Evolutionary conservation across 1,140 invertebrate species (phyloP), one percentile per base, ranked within the genome.

Genomic region (Pachypsylla venusta): DNA sequence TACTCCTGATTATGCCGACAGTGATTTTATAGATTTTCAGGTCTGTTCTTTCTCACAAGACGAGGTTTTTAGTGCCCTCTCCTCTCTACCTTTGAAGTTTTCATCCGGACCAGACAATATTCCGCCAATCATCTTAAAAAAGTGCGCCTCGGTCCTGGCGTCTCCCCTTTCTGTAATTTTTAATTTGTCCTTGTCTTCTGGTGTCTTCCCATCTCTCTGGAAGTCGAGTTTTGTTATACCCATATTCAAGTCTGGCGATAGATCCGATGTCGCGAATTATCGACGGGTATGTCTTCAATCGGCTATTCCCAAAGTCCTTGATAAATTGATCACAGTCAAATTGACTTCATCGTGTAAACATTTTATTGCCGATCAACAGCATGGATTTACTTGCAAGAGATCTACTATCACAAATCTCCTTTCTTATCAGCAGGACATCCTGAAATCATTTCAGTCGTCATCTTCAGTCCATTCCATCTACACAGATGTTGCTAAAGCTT

Each of bases 191-290:
- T 14, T 57, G 12, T 13, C 22, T 40, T 39, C 56, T 57, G 56
- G 56, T 5, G 28, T 57, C 14, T 57, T 57, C 22, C 56, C 56
- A 20, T 19, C 2, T 24, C 5, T n/a, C 14, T 20, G 24, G 2
- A 57, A 57, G 24, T 40, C 10, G 56, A 19, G 28, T 16, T 2
- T 40, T 13, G 56, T 57, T 7, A 22, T 42, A n/a, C 56, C 56
- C 1, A 40, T 57, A 20, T 24, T 3, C 19, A 57, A 57, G 42
- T 40, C 24, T 5, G 35, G 35, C n/a, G 10, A 20, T 40, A 12
- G 3, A 20, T 7, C 2, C 7, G 28, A 40, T 24, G 20, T 40
- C 2, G n/a, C 27, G 12, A 57, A 57, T 24, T 40, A 57, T 26
- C 5, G 56, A 24, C 56, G 28, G 2, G 24, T 57, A 13, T 54